Evolutionary conservation across 2,888 invertebrate genomes (phyloP).

Genomic region (Nebria brevicollis): DNA sequence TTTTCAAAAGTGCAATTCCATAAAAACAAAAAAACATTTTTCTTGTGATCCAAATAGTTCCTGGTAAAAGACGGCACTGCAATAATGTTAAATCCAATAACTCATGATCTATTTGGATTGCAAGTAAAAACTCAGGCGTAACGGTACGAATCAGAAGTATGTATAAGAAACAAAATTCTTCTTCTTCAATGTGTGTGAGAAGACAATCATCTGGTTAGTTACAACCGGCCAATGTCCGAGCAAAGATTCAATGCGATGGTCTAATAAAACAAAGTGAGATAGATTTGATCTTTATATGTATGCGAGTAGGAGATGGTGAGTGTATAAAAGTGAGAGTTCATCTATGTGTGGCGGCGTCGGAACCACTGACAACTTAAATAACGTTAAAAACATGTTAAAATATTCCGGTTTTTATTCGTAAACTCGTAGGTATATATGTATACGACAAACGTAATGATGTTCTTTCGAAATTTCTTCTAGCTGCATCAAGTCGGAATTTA

Average conservation of each 20-base stretch:
- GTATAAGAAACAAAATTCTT: not conserved
- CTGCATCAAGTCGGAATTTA: constrained; percentile 9
- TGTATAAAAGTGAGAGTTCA: constrained; percentile 38
- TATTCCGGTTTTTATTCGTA: constrained; percentile 29
- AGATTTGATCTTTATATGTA: not conserved
- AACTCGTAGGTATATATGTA: constrained; percentile 24
- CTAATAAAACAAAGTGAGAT: constrained; percentile 18
- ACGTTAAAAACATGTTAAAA: constrained; percentile 36
- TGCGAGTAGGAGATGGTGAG: not conserved
- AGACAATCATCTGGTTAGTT: constrained; percentile 38
- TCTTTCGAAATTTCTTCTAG: constrained; percentile 23
- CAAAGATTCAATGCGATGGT: constrained; percentile 22
- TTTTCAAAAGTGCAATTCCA: too few species aligned
- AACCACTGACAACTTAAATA: constrained; percentile 36
- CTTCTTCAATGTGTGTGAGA: not conserved
- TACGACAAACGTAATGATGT: constrained; percentile 28
- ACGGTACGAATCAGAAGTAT: not conserved
- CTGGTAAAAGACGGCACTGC: not conserved
- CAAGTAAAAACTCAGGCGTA: not conserved
- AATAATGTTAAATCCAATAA: not conserved
- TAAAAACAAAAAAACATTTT: too few species aligned
- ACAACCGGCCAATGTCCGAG: constrained; percentile 28
- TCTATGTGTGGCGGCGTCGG: constrained; percentile 2
- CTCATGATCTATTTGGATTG: not conserved
- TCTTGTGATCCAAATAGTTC: too few species aligned